Percentiles rank a stretch among this genome's conserved stretches.
Evolutionary conservation across 1,140 invertebrate species (phyloP).

Genomic region (Formica selysi): DNA sequence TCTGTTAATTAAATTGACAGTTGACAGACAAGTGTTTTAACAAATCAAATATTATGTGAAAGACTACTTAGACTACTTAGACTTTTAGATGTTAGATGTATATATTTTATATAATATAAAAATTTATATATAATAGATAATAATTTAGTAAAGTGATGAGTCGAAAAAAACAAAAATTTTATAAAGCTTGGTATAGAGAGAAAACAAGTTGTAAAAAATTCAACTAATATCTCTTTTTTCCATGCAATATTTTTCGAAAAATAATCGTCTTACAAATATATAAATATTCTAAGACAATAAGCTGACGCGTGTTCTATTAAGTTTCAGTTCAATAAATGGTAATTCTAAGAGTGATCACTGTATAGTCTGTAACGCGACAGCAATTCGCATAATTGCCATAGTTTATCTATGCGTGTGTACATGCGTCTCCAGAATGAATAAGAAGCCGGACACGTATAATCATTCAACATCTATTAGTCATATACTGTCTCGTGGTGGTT

Average conservation of each 20-base stretch:
- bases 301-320: neutral
- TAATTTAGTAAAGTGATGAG: no score
- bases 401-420: neutral
- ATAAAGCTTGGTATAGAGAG: neutral
- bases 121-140: no score
- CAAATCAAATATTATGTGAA: no score
- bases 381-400: neutral
- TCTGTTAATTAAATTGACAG: no score
- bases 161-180: no score
- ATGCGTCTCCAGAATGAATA: neutral
- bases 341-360: neutral
- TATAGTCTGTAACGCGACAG: neutral
- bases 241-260: no score
- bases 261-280: neutral
- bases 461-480: conserved; percentile 6
- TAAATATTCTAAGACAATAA: conserved; percentile 4
- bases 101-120: no score
- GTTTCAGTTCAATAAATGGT: neutral
- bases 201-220: no score
- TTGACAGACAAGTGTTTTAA: no score
- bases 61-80: no score
- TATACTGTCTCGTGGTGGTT: neutral
- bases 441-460: conserved; percentile 32
- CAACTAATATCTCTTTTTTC: no score
- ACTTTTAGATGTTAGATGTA: no score